phyloP scores from a whole-genome alignment of 2,113 vertebrate genomes.

The Romanogobio albipinnatus region DNA sequence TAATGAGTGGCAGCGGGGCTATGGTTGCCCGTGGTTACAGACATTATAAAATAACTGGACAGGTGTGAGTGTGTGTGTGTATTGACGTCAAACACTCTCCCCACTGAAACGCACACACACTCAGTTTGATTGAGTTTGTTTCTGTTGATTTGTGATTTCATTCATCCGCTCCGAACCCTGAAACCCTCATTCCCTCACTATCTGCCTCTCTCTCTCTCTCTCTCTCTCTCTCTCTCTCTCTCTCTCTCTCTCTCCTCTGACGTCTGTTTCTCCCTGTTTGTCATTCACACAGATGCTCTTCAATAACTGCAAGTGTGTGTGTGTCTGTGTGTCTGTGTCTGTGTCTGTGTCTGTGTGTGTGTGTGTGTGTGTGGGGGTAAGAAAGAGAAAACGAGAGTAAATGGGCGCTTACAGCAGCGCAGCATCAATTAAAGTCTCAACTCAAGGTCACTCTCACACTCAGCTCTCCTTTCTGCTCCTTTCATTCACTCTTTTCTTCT shows the following conservation, averaged over 20 bases:
- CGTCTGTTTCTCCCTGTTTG: conserved; percentile 11
- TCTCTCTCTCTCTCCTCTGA: conserved; percentile 18
- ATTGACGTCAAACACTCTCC: conserved; percentile 26
- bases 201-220: background rate
- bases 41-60: conserved; percentile 1
- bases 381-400: background rate
- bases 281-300: conserved; percentile 1
- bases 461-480: background rate
- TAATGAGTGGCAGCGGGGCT: background rate
- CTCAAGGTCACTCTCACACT: conserved; percentile 15
- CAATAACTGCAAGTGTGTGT: background rate
- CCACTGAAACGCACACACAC: conserved; percentile 6
- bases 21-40: conserved; percentile 17
- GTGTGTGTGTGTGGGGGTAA: conserved; percentile 1
- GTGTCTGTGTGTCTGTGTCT: background rate
- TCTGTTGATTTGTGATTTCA: conserved; percentile 24
- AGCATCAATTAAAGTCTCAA: background rate
- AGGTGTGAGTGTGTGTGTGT: conserved; percentile 15
- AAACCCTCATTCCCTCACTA: background rate
- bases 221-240: conserved; percentile 3
- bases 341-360: background rate
- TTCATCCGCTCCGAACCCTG: background rate
- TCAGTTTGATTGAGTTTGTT: background rate
- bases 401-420: conserved; percentile 8
- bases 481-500: conserved; percentile 1